Conservation (phyloP, 2,113 vertebrate species). For the Ciconia maguari region DNA sequence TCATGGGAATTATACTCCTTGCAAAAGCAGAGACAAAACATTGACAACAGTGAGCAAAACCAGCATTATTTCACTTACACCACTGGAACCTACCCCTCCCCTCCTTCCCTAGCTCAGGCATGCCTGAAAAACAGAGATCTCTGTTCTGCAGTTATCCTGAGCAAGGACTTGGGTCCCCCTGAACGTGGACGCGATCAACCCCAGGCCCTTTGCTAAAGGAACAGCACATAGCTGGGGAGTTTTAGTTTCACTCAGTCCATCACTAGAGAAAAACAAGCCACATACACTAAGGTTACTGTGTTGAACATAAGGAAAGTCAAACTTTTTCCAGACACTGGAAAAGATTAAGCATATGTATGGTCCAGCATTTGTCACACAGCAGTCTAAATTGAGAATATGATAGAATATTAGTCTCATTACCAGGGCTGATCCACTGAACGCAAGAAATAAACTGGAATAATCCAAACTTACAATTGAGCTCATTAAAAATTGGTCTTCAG, state of each 20-base stretch:
- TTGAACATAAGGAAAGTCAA: neutral
- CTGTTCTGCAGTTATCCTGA: neutral
- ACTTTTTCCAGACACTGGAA: neutral
- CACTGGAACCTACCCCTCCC: neutral
- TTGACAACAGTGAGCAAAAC: neutral
- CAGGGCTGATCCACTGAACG: neutral
- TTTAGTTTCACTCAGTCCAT: neutral
- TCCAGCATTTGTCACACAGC: neutral
- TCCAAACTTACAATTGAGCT: neutral
- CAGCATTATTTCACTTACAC: neutral
- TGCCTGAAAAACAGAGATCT: neutral
- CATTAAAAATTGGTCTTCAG: neutral
- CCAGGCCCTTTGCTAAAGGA: neutral
- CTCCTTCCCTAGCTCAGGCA: neutral
- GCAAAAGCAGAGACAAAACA: neutral
- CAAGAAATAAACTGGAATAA: neutral
- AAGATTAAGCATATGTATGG: neutral
- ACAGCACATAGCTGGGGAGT: neutral
- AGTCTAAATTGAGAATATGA: neutral
- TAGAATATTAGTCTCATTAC: neutral
- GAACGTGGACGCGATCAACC: fast-evolving
- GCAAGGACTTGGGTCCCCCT: neutral
- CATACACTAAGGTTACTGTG: neutral
- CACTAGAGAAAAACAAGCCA: neutral
- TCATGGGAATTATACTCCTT: neutral